These are phyloP conservation scores for Leucoptera coffeella DNA, from an alignment of 2,888 invertebrate species.

Conservation along the genomic window DNA sequence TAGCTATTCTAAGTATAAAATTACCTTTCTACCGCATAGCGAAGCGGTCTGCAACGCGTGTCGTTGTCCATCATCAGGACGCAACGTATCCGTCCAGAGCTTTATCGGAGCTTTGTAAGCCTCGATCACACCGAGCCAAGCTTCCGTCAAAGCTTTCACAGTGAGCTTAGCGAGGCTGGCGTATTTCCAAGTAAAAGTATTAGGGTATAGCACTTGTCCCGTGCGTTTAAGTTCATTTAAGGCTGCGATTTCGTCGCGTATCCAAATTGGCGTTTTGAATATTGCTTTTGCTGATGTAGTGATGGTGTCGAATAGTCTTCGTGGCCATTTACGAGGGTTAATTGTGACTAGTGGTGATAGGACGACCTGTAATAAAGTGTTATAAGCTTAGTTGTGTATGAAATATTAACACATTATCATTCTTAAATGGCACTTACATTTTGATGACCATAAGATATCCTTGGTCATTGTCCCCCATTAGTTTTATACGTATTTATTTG, in stretches of 20 bases:
- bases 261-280: conserved; percentile 19
- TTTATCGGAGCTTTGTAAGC: conserved; percentile 29
- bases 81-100: conserved; percentile 51
- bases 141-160: conserved; percentile 23
- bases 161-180: conserved; percentile 29
- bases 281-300: conserved; percentile 14
- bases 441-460: no score
- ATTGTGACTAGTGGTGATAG: conserved; percentile 32
- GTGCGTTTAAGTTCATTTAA: conserved; percentile 20
- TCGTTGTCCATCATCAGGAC: conserved; percentile 45
- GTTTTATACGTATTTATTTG: no score
- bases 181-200: conserved; percentile 36
- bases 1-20: no score
- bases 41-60: conserved; percentile 58
- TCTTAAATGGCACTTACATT: no score
- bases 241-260: conserved; percentile 26
- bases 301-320: conserved; percentile 14
- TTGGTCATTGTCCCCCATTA: no score
- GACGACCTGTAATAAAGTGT: conserved; percentile 20
- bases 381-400: no score
- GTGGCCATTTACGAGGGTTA: conserved; percentile 40
- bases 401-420: no score
- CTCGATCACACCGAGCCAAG: conserved; percentile 20
- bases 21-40: conserved; percentile 61
- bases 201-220: conserved; percentile 20